These are phyloP conservation scores for Eilema sororculum DNA, from an alignment of 2,888 invertebrate species.

Conservation along the genomic window DNA sequence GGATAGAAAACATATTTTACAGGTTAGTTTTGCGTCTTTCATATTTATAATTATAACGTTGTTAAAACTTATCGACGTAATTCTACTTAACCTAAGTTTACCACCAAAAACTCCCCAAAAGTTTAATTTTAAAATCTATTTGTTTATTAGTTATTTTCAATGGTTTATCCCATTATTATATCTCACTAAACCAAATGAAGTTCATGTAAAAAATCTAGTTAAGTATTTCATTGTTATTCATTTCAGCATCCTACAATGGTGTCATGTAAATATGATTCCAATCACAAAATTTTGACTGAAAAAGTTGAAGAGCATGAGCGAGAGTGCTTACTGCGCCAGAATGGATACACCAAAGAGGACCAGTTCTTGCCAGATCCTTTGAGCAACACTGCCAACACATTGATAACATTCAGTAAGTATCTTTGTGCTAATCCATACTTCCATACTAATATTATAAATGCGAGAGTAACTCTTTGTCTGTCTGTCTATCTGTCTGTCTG, in stretches of 20 bases:
- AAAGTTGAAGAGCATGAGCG: conserved; percentile 63
- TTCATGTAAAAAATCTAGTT: no score
- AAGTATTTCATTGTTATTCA: not conserved
- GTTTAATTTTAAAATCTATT: no score
- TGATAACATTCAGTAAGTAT: conserved; percentile 70
- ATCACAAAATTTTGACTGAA: conserved; percentile 64
- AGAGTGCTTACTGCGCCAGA: conserved; percentile 60
- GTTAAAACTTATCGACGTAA: no score
- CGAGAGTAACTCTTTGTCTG: no score
- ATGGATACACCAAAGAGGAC: conserved; percentile 66
- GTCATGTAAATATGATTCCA: conserved; percentile 63
- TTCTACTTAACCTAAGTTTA: not conserved
- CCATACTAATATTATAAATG: no score
- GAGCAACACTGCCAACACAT: conserved; percentile 56
- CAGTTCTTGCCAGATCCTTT: conserved; percentile 69
- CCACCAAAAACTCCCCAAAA: no score
- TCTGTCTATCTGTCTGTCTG: no score
- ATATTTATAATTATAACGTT: not conserved
- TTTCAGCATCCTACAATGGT: conserved; percentile 61
- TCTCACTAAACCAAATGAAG: no score
- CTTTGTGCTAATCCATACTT: no score
- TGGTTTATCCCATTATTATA: no score
- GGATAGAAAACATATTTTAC: conserved; percentile 66
- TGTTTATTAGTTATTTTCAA: no score
- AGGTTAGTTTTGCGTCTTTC: conserved; percentile 58